Conservation (phyloP, 1,140 invertebrate species). For the Diorhabda elongata region DNA sequence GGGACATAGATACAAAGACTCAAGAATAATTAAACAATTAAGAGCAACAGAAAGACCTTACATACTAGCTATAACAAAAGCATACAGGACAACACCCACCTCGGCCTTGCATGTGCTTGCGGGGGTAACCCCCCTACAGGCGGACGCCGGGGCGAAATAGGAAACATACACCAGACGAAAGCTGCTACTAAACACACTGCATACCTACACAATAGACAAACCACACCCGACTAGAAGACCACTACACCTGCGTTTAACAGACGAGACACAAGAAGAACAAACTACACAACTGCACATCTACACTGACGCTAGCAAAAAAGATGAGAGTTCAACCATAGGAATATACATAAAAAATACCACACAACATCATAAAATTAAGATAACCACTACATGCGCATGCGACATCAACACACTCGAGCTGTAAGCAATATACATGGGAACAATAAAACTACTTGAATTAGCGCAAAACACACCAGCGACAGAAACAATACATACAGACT, state of each 20-base stretch:
- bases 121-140: conserved; percentile 22
- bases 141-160: conserved; percentile 9
- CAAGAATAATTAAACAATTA: conserved; percentile 19
- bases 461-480: no score
- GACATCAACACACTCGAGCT: no score
- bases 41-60: conserved; percentile 24
- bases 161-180: background rate
- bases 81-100: conserved; percentile 1
- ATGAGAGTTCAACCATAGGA: background rate
- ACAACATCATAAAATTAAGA: no score
- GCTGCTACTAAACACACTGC: no score
- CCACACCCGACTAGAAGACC: background rate
- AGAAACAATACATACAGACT: no score
- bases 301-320: background rate
- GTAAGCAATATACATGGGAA: no score
- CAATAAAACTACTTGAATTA: no score
- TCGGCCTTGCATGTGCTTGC: conserved; percentile 24
- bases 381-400: no score
- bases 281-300: background rate
- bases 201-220: background rate
- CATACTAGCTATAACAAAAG: conserved; percentile 12
- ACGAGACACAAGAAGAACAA: background rate
- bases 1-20: background rate
- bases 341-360: background rate
- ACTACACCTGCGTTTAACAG: no score